A percentile compares a stretch with the other conserved stretches of the same genome.
Conservation (phyloP, 2,797 vertebrate species). For the Gallinago stenura region DNA sequence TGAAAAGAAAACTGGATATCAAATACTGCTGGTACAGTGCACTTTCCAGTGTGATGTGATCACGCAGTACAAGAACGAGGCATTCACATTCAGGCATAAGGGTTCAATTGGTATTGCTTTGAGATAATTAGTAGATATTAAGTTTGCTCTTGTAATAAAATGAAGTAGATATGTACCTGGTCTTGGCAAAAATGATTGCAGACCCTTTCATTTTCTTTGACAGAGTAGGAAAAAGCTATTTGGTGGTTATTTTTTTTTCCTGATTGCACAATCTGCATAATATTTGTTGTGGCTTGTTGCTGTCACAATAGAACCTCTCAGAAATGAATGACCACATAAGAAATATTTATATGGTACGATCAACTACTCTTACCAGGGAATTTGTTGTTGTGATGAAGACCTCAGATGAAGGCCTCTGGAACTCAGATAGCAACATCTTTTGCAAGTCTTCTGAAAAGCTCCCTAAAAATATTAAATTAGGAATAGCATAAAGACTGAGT, state of each 20-base stretch:
- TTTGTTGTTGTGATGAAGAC: neutral
- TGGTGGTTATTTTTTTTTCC: neutral
- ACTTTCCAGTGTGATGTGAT: neutral
- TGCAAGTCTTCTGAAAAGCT: neutral
- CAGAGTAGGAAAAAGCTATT: neutral
- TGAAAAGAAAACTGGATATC: neutral
- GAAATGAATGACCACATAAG: neutral
- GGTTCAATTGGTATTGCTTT: neutral
- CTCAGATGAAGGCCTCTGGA: neutral
- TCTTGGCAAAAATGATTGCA: neutral
- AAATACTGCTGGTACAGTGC: neutral
- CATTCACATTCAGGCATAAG: neutral
- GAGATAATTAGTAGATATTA: neutral
- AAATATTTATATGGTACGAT: neutral
- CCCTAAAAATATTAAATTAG: neutral
- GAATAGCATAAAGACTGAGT: neutral
- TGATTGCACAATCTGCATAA: neutral
- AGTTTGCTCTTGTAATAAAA: neutral
- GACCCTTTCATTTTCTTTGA: neutral
- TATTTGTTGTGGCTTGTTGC: neutral
- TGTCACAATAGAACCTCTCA: neutral
- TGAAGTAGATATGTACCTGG: neutral
- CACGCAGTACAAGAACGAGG: neutral
- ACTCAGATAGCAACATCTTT: neutral
- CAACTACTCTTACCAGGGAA: neutral